Evolutionary conservation across 2,797 vertebrate genomes (phyloP).

Genomic region (Cossypha caffra): DNA sequence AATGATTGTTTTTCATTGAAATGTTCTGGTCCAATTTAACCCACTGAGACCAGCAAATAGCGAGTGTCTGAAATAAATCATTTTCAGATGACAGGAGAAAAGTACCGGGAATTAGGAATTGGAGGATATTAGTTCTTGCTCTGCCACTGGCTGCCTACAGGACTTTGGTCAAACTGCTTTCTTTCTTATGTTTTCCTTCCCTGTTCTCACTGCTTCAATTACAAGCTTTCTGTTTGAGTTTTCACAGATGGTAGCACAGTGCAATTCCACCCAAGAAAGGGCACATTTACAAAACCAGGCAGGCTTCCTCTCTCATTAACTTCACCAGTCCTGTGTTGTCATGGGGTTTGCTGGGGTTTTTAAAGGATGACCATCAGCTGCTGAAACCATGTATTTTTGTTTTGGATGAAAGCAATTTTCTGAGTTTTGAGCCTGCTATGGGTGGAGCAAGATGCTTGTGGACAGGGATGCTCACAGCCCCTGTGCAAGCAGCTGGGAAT

Average conservation of each 20-base stretch:
- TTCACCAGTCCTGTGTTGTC: neutral
- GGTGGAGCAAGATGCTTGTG: accelerated
- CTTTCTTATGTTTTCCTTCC: neutral
- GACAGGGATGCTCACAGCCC: neutral
- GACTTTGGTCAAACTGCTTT: neutral
- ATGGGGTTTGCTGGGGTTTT: neutral
- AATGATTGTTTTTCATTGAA: conserved; percentile 63
- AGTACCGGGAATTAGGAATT: neutral
- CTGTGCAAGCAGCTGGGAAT: neutral
- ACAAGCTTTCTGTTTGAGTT: neutral
- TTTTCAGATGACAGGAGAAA: conserved; percentile 39
- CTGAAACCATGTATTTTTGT: neutral
- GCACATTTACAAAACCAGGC: neutral
- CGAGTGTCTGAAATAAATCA: conserved; percentile 13
- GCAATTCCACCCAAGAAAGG: neutral
- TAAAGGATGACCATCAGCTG: neutral
- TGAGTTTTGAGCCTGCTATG: neutral
- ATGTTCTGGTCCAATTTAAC: conserved; percentile 57
- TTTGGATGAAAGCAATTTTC: neutral
- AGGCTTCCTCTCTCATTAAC: neutral
- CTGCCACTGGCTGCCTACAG: neutral
- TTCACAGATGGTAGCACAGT: neutral
- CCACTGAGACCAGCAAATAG: conserved; percentile 33
- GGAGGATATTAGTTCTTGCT: neutral
- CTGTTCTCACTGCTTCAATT: neutral